These are phyloP conservation scores for Anneissia japonica DNA, from an alignment of 35 echinoderm and acorn worm species.

Conservation along the genomic window DNA sequence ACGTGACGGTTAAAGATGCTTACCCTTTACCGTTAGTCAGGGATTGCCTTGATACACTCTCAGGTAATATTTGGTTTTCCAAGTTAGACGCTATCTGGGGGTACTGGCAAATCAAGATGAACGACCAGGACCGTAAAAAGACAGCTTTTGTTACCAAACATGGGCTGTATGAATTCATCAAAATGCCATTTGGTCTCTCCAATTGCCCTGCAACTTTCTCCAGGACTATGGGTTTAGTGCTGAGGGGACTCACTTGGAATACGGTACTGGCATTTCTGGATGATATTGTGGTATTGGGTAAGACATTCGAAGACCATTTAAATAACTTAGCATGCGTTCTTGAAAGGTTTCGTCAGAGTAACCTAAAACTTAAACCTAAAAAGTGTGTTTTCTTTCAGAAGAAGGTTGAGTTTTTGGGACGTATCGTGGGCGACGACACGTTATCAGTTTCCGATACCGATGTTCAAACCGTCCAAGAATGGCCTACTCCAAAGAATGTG, in stretches of 20 bases:
- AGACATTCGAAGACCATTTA: conserved; percentile 6
- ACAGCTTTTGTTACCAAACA: conserved; percentile 49
- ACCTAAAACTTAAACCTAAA: conserved; percentile 41
- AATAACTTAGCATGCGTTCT: conserved; percentile 7
- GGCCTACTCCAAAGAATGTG: background rate
- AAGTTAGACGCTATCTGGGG: conserved; percentile 40
- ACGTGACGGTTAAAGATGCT: conserved; percentile 39
- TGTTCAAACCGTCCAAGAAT: background rate
- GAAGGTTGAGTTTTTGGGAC: conserved; percentile 26
- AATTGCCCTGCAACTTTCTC: conserved; percentile 43
- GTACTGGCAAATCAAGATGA: conserved; percentile 39
- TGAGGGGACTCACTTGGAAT: conserved; percentile 6
- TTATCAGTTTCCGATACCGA: background rate
- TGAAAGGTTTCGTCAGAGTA: background rate
- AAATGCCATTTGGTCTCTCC: conserved; percentile 54
- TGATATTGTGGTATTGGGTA: conserved; percentile 29
- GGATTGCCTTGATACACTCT: conserved; percentile 39
- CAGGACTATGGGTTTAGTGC: background rate
- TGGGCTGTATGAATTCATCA: conserved; percentile 32
- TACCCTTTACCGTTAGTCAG: conserved; percentile 24
- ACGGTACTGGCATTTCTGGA: conserved; percentile 5
- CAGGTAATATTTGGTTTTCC: conserved; percentile 46
- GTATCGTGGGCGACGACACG: background rate
- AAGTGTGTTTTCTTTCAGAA: conserved; percentile 46
- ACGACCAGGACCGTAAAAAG: conserved; percentile 15